Conservation (phyloP, 2,113 vertebrate genomes). For the Ochotona princeps region DNA sequence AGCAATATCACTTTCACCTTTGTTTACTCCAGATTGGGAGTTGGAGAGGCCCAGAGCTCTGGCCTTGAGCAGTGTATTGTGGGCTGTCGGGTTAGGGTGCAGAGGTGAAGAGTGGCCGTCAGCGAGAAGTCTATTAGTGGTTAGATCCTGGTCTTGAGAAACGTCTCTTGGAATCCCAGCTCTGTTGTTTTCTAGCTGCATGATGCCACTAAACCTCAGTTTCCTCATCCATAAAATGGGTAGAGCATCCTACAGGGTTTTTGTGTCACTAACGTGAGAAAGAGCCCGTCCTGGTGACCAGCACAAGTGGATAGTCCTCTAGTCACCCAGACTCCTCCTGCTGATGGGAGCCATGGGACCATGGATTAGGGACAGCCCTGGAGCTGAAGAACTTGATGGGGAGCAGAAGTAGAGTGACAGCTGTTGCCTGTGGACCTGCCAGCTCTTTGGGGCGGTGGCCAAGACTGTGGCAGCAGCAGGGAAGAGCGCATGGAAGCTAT, state of each 20-base stretch:
- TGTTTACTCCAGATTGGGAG: slow-evolving; percentile 30
- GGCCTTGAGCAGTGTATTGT: background rate
- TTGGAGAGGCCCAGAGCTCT: slow-evolving; percentile 18
- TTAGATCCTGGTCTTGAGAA: background rate
- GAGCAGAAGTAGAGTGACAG: background rate
- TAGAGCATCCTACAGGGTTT: background rate
- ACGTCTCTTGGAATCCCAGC: background rate
- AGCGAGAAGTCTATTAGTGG: background rate
- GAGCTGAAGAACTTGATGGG: background rate
- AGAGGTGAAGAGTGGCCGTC: background rate
- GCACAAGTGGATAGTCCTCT: background rate
- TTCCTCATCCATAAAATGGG: background rate
- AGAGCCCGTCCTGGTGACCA: background rate
- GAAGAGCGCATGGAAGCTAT: background rate
- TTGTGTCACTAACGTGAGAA: background rate
- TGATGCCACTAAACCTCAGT: background rate
- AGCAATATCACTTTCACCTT: slow-evolving; percentile 63
- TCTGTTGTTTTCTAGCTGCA: background rate
- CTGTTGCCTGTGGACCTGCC: background rate
- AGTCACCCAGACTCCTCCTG: background rate
- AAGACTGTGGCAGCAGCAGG: background rate
- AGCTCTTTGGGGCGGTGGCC: background rate
- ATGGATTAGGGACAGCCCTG: background rate
- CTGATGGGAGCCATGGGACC: background rate
- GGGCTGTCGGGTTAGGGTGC: background rate